Evolutionary conservation across 2,888 invertebrate species (phyloP).

Genomic region (Hesperia comma): DNA sequence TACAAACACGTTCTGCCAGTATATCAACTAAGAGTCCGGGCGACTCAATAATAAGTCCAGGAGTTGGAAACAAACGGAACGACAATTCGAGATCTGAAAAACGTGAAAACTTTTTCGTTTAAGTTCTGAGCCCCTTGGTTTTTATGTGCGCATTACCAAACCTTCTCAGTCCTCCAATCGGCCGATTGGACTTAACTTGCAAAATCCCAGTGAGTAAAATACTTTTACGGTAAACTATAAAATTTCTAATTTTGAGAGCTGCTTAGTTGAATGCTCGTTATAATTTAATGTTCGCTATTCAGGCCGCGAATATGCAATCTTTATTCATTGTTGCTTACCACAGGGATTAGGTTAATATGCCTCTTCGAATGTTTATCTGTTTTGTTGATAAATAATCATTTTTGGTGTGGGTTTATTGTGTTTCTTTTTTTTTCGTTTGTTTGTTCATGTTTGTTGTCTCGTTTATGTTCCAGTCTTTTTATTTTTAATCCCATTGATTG

Average conservation of each 20-base stretch:
- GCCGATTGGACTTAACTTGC: slow-evolving; percentile 48
- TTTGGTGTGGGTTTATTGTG: too few species aligned
- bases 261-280: slow-evolving; percentile 19
- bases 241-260: slow-evolving; percentile 55
- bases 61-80: slow-evolving; percentile 51
- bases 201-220: slow-evolving; percentile 42
- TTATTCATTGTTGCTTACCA: slow-evolving; percentile 13
- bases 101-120: slow-evolving; percentile 69
- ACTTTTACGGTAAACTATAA: slow-evolving; percentile 56
- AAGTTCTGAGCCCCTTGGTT: slow-evolving; percentile 58
- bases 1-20: slow-evolving; percentile 22
- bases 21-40: slow-evolving; percentile 27
- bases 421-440: too few species aligned
- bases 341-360: neutral
- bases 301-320: slow-evolving; percentile 6
- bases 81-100: slow-evolving; percentile 66
- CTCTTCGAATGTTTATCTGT: neutral
- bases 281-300: slow-evolving; percentile 12
- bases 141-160: slow-evolving; percentile 69
- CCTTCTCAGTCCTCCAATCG: slow-evolving; percentile 58
- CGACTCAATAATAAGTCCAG: slow-evolving; percentile 49
- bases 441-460: too few species aligned
- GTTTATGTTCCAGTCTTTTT: too few species aligned
- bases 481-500: too few species aligned
- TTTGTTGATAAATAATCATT: too few species aligned